A percentile compares a stretch with the other conserved stretches of the same genome.
phyloP scores from a whole-genome alignment of 2,888 invertebrate genomes.

The Conops quadrifasciatus region DNA sequence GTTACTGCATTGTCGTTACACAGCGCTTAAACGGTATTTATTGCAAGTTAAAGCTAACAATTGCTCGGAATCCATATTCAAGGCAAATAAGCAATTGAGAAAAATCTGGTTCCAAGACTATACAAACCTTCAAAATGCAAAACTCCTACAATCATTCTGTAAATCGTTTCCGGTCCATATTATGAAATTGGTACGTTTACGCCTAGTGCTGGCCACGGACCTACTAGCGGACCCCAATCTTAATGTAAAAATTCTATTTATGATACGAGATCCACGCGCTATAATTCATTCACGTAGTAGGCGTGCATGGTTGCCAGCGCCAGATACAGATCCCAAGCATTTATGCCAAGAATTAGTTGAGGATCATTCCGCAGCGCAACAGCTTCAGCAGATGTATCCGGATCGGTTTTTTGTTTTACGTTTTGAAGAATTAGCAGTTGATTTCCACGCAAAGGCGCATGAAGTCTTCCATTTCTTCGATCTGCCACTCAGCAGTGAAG shows the following conservation, averaged over 20 bases:
- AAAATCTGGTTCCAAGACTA: background rate
- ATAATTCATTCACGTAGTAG: slow-evolving; percentile 4
- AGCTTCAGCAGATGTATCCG: background rate
- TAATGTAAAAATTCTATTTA: background rate
- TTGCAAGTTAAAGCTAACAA: background rate
- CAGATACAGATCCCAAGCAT: background rate
- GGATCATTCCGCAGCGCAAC: background rate
- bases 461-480: slow-evolving; percentile 4
- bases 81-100: background rate
- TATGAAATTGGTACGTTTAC: slow-evolving; percentile 5
- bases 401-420: background rate
- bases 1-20: background rate
- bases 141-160: background rate
- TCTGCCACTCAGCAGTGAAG: background rate
- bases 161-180: background rate
- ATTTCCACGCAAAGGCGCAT: background rate
- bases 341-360: background rate
- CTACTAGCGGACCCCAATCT: background rate
- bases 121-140: background rate
- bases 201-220: background rate
- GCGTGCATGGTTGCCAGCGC: background rate
- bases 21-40: background rate
- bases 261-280: slow-evolving; percentile 5
- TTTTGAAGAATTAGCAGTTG: slow-evolving; percentile 1
- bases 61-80: background rate